phyloP scores from a whole-genome alignment of 2,888 invertebrate species.

The Nipponacmea schrenckii region DNA sequence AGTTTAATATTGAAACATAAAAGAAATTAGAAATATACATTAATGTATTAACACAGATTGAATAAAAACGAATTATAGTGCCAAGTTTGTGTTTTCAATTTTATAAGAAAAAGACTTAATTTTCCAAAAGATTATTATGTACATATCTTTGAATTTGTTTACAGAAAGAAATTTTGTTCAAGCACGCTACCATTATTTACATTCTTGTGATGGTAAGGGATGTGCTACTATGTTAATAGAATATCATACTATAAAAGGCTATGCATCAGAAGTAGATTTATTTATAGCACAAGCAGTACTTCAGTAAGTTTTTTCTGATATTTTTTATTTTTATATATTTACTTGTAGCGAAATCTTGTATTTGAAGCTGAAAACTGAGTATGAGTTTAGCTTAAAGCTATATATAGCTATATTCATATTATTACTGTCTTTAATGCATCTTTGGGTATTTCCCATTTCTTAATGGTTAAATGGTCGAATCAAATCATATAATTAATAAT shows the following conservation, averaged over 20 bases:
- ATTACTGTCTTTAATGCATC: too few species aligned
- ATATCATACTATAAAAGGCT: slow-evolving; percentile 84
- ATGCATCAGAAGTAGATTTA: slow-evolving; percentile 86
- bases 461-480: too few species aligned
- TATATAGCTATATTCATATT: too few species aligned
- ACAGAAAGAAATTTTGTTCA: slow-evolving; percentile 85
- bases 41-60: too few species aligned
- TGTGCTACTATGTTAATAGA: slow-evolving; percentile 91
- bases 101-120: too few species aligned
- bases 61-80: too few species aligned
- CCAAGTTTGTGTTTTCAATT: too few species aligned
- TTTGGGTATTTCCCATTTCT: too few species aligned
- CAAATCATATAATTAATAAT: background rate
- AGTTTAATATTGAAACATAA: too few species aligned
- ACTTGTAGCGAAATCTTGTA: background rate
- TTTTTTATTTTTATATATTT: too few species aligned
- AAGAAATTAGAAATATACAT: too few species aligned
- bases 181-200: slow-evolving; percentile 89
- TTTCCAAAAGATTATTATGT: too few species aligned
- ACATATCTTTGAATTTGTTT: slow-evolving; percentile 21
- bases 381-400: background rate
- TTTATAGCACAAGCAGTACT: slow-evolving; percentile 94
- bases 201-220: slow-evolving; percentile 86
- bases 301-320: slow-evolving; percentile 74
- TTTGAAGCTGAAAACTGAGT: background rate